Evolutionary conservation across 2,888 invertebrate genomes (phyloP), one percentile per base, ranked within the genome.

Genomic region (Gastrophysa polygoni): DNA sequence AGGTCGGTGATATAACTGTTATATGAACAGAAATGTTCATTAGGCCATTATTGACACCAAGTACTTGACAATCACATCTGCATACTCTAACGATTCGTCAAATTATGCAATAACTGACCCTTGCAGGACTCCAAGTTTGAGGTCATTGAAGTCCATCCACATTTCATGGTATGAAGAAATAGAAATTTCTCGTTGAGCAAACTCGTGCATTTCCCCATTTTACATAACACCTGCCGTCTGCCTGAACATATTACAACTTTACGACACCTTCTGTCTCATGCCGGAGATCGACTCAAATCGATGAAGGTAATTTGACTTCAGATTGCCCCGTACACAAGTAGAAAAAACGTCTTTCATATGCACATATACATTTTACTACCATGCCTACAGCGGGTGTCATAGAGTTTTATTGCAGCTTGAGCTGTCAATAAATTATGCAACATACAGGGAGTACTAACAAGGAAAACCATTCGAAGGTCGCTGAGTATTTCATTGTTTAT

Each of bases 391-490:
- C 55, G 55, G 16, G 17, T 28, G 18, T 46, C 20, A 57, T 54
- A 57, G 60, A 59, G 52, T 51, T 63, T 63, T 63, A 63, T 57
- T 59, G 59, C 63, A 60, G 46, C 50, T 64, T 52, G 43, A 63
- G 56, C 50, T 50, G 51, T 46, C 56, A 18, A 57, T 64, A 60
- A 64, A 64, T 64, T 60, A 60, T 60, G 60, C 63, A 64, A 60
- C 60, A 54, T 24, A 47, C 52, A 60, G 57, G 56, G 59, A 54
- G 63, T 54, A 60, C 57, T 57, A 60, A 60, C 57, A 51, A 48
- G 60, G 55, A 60, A 54, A 44, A 59, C 47, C 52, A 28, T 55
- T 63, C 38, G 52, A 60, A 60, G 59, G 59, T 52, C 54, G 63
- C 43, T 64, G 63, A 57, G 57, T 56, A 60, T 52, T 64, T 55